A percentile compares a stretch with the other conserved stretches of the same genome.
These are phyloP conservation scores for Epinephelus awoara DNA, from an alignment of 2,797 vertebrate species.

Conservation along the genomic window DNA sequence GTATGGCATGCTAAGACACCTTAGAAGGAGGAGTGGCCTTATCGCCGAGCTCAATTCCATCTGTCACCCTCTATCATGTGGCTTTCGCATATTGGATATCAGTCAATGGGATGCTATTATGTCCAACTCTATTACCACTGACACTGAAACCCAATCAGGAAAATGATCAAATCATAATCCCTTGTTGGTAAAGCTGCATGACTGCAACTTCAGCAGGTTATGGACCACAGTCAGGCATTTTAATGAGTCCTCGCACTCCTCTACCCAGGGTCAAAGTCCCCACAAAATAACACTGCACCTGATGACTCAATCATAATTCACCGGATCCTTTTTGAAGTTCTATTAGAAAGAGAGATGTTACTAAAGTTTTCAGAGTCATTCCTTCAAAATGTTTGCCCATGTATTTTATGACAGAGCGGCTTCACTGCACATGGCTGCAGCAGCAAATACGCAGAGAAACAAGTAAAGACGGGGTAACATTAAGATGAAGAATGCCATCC, in stretches of 20 bases:
- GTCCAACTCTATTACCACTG: slow-evolving; percentile 64
- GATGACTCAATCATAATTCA: slow-evolving; percentile 3
- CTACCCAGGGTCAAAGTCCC: neutral
- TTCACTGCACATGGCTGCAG: slow-evolving; percentile 22
- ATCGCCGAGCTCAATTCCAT: slow-evolving; percentile 46
- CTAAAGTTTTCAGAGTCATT: neutral
- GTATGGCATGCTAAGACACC: slow-evolving; percentile 40
- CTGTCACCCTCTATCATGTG: slow-evolving; percentile 52
- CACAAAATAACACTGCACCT: slow-evolving; percentile 1
- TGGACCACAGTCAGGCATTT: slow-evolving; percentile 6
- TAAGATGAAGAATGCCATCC: slow-evolving; percentile 69
- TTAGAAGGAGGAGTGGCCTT: slow-evolving; percentile 51
- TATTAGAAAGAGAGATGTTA: slow-evolving; percentile 3
- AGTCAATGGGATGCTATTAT: slow-evolving; percentile 66
- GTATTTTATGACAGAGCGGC: slow-evolving; percentile 10
- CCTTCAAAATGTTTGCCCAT: neutral
- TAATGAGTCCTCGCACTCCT: slow-evolving; percentile 22
- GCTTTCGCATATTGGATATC: slow-evolving; percentile 58
- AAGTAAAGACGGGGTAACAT: slow-evolving; percentile 53
- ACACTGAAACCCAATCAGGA: slow-evolving; percentile 62
- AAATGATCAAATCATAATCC: slow-evolving; percentile 67
- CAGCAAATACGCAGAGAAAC: slow-evolving; percentile 34
- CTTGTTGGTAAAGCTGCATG: slow-evolving; percentile 46
- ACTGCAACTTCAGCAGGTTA: slow-evolving; percentile 51
- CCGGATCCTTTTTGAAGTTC: slow-evolving; percentile 20